Conservation (phyloP, 2,113 vertebrate genomes). For the Neodon shergylaensis region DNA sequence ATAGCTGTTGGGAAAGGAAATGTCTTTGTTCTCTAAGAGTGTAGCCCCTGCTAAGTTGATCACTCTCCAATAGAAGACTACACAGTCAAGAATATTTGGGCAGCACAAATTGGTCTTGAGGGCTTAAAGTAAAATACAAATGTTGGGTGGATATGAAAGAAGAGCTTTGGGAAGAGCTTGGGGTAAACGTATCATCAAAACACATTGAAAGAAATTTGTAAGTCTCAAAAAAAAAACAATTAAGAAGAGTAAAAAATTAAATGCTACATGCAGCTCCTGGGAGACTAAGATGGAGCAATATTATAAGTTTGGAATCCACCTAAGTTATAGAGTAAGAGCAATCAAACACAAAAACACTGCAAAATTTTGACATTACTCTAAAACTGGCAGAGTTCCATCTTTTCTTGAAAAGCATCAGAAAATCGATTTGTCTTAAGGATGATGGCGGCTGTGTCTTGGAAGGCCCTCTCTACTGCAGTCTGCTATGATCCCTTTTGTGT, state of each 20-base stretch:
- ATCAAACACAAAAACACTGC: too few relatives aligned
- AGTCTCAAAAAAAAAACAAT: not conserved
- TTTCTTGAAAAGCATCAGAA: conserved; percentile 40
- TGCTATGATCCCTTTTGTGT: not conserved
- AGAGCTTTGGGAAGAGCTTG: not conserved
- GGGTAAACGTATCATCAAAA: not conserved
- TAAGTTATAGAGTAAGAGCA: not conserved
- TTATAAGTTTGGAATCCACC: not conserved
- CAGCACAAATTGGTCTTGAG: not conserved
- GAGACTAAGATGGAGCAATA: not conserved
- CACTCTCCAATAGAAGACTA: not conserved
- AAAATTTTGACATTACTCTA: not conserved
- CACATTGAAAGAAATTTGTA: not conserved
- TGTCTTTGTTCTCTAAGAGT: not conserved
- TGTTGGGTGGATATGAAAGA: not conserved
- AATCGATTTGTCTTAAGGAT: too few relatives aligned
- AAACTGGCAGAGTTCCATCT: not conserved
- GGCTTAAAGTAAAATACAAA: not conserved
- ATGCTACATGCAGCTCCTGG: too few relatives aligned
- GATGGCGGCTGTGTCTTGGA: not conserved
- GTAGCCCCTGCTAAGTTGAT: not conserved
- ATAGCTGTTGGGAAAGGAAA: not conserved
- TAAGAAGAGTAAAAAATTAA: not conserved
- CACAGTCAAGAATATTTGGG: not conserved
- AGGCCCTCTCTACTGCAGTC: not conserved